These are phyloP conservation scores for Mactra quadrangularis DNA, from an alignment of 1,140 invertebrate species.

Conservation along the genomic window DNA sequence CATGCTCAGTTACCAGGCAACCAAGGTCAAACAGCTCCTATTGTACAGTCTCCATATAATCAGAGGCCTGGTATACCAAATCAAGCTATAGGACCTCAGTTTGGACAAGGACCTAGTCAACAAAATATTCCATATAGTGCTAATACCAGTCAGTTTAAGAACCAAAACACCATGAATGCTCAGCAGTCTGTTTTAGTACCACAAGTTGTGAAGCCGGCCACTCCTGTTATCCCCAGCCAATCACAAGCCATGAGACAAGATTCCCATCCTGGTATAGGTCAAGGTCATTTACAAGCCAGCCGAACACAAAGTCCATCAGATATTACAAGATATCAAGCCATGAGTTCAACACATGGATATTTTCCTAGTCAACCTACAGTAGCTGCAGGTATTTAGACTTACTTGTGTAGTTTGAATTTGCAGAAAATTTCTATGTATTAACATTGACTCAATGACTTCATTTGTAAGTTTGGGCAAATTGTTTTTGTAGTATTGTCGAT, in stretches of 20 bases:
- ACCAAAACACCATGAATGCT: too few relatives aligned
- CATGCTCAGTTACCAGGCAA: neutral
- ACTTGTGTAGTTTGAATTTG: neutral
- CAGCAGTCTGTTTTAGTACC: constrained; percentile 42
- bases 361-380: neutral
- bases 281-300: constrained; percentile 39
- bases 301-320: constrained; percentile 14
- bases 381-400: neutral
- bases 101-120: constrained; percentile 13
- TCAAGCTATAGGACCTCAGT: constrained; percentile 30
- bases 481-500: too few relatives aligned
- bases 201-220: constrained; percentile 36
- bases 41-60: neutral
- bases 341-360: constrained; percentile 2
- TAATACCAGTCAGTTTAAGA: constrained; percentile 42
- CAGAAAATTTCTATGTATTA: neutral
- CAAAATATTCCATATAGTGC: constrained; percentile 6
- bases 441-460: too few relatives aligned
- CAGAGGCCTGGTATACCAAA: constrained; percentile 15
- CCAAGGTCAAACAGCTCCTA: constrained; percentile 1
- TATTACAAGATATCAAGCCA: neutral
- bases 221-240: neutral
- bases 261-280: constrained; percentile 23
- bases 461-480: too few relatives aligned
- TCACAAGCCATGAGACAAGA: neutral